Percentiles rank a stretch among this genome's conserved stretches.
These are phyloP conservation scores for Drosophila testacea DNA, from an alignment of 2,888 invertebrate genomes.

Conservation along the genomic window DNA sequence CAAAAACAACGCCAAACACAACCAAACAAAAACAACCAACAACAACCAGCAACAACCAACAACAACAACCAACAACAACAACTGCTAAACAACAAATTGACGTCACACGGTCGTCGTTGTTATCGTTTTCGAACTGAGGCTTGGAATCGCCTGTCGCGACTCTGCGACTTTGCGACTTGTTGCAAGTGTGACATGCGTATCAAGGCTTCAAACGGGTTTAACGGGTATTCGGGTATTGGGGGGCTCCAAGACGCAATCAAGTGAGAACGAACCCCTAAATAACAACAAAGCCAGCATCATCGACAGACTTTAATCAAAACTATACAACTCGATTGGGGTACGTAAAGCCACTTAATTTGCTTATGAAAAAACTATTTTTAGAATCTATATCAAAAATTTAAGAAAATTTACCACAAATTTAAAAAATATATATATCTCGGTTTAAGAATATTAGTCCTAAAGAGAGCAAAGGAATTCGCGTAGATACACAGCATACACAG, in stretches of 20 bases:
- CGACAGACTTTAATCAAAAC: conserved; percentile 15
- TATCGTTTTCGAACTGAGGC: conserved; percentile 13
- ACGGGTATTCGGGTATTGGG: conserved; percentile 47
- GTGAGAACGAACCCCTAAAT: conserved; percentile 27
- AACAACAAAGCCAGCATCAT: not conserved
- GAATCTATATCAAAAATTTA: not conserved
- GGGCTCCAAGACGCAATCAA: conserved; percentile 86
- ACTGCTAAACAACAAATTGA: conserved; percentile 64
- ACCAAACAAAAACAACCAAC: conserved; percentile 39
- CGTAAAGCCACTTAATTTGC: not conserved
- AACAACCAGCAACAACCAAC: conserved; percentile 16
- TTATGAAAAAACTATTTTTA: not conserved
- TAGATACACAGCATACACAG: too few relatives aligned
- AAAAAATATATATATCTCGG: too few relatives aligned
- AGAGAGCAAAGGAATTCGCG: too few relatives aligned
- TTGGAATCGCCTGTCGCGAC: conserved; percentile 34
- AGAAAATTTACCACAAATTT: too few relatives aligned
- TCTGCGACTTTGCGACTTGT: conserved; percentile 27
- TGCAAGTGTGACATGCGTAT: conserved; percentile 72
- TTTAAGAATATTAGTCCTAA: too few relatives aligned
- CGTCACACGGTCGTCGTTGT: conserved; percentile 61
- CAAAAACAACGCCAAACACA: conserved; percentile 51
- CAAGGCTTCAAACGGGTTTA: conserved; percentile 67
- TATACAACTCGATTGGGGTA: conserved; percentile 8
- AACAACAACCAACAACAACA: conserved; percentile 21